phyloP scores from a whole-genome alignment of 2,888 invertebrate species.

The Amiota minor region DNA sequence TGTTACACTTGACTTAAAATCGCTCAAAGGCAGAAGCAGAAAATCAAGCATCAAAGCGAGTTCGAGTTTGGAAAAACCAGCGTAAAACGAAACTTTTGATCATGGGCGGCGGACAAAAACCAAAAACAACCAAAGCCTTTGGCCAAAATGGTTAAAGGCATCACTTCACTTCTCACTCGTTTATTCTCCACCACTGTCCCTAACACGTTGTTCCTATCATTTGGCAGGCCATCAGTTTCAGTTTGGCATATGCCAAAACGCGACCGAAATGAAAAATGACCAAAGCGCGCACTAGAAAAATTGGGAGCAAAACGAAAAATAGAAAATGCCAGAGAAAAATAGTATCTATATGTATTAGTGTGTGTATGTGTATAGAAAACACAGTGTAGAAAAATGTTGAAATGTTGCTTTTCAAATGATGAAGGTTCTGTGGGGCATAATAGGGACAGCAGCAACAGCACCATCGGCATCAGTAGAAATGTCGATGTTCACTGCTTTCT shows the following conservation, averaged over 20 bases:
- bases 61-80: too few species aligned
- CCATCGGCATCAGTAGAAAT: constrained; percentile 12
- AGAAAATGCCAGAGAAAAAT: constrained; percentile 57
- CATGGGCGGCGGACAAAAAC: neutral
- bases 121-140: neutral
- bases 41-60: constrained; percentile 1
- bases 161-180: too few species aligned
- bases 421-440: constrained; percentile 31
- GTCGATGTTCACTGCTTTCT: constrained; percentile 44
- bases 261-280: constrained; percentile 62
- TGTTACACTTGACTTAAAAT: constrained; percentile 68
- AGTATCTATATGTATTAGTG: too few species aligned
- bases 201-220: neutral
- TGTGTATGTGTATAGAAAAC: constrained; percentile 36
- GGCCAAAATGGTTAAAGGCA: neutral
- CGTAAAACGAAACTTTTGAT: neutral
- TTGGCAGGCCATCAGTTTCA: neutral
- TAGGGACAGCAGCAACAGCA: neutral
- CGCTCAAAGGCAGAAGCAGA: constrained; percentile 57
- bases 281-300: constrained; percentile 53
- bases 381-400: constrained; percentile 55
- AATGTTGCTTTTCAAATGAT: constrained; percentile 64
- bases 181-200: neutral
- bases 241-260: constrained; percentile 24
- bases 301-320: constrained; percentile 59